Percentiles rank a stretch among this genome's conserved stretches.
Conservation (phyloP, 2,888 invertebrate species). For the Leucophenga montana region DNA sequence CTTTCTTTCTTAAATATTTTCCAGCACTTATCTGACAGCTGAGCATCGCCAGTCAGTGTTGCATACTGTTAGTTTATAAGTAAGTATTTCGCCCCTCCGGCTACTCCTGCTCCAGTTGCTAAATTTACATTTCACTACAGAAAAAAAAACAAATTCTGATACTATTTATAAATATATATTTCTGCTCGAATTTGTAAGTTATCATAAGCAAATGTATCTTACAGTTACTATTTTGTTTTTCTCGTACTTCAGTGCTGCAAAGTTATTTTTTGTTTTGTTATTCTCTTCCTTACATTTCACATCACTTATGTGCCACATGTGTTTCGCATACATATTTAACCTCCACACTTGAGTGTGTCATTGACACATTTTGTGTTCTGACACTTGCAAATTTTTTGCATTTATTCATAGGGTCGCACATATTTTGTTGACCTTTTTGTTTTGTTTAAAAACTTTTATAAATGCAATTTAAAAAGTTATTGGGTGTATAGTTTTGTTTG, state of each 20-base stretch:
- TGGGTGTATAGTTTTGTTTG: too few relatives aligned
- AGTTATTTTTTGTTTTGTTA: not conserved
- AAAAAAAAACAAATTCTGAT: too few relatives aligned
- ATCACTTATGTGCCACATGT: not conserved
- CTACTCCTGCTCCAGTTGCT: too few relatives aligned
- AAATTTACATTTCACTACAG: not conserved
- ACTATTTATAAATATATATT: not conserved
- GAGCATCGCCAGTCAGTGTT: not conserved
- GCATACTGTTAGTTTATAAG: not conserved
- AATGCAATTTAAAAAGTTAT: too few relatives aligned
- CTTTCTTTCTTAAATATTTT: not conserved
- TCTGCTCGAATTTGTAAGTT: not conserved
- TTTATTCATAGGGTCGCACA: too few relatives aligned
- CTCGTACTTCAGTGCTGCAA: not conserved
- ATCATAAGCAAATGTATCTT: not conserved
- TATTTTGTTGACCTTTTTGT: too few relatives aligned
- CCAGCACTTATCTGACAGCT: constrained; percentile 8
- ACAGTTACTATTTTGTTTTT: not conserved
- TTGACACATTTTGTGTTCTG: too few relatives aligned
- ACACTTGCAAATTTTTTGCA: too few relatives aligned
- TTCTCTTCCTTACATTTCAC: too few relatives aligned
- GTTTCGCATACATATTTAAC: not conserved
- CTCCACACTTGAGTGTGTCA: too few relatives aligned
- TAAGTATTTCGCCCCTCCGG: not conserved
- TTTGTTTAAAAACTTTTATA: too few relatives aligned